These are phyloP conservation scores for Chesias legatella DNA, from an alignment of 2,888 invertebrate genomes.

Conservation along the genomic window DNA sequence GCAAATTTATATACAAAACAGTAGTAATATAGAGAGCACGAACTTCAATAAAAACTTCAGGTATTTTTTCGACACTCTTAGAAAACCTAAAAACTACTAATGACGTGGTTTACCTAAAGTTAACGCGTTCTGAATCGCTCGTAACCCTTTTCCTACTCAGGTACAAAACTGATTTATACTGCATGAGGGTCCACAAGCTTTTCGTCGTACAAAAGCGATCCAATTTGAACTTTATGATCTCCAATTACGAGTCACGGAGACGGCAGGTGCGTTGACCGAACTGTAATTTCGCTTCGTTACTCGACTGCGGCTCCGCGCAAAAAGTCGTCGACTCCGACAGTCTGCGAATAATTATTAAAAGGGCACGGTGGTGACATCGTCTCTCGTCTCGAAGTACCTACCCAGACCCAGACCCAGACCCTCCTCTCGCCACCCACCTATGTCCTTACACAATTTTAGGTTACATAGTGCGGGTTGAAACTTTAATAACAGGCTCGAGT, in stretches of 20 bases:
- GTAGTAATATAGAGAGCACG: too few species aligned
- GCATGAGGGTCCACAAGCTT: constrained; percentile 27
- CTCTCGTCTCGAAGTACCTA: constrained; percentile 50
- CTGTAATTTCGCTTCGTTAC: constrained; percentile 39
- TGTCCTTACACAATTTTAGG: constrained; percentile 25
- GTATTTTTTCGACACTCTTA: too few species aligned
- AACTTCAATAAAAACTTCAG: too few species aligned
- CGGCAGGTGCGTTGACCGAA: constrained; percentile 30
- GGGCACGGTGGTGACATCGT: constrained; percentile 63
- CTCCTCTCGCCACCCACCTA: constrained; percentile 25
- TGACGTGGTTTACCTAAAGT: too few species aligned
- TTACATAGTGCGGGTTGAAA: constrained; percentile 1
- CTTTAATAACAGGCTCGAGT: too few species aligned
- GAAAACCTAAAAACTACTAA: too few species aligned
- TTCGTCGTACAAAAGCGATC: constrained; percentile 15
- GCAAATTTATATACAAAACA: too few species aligned
- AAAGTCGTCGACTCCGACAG: constrained; percentile 56
- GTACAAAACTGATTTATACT: constrained; percentile 25
- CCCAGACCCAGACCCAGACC: too few species aligned
- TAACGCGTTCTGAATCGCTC: too few species aligned
- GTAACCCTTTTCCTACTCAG: too few species aligned
- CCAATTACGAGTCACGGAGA: constrained; percentile 29
- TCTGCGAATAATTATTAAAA: constrained; percentile 61
- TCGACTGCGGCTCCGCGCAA: constrained; percentile 47
- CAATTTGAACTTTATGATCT: constrained; percentile 35